phyloP scores from a whole-genome alignment of 2,797 vertebrate species.

The Lepus townsendii region DNA sequence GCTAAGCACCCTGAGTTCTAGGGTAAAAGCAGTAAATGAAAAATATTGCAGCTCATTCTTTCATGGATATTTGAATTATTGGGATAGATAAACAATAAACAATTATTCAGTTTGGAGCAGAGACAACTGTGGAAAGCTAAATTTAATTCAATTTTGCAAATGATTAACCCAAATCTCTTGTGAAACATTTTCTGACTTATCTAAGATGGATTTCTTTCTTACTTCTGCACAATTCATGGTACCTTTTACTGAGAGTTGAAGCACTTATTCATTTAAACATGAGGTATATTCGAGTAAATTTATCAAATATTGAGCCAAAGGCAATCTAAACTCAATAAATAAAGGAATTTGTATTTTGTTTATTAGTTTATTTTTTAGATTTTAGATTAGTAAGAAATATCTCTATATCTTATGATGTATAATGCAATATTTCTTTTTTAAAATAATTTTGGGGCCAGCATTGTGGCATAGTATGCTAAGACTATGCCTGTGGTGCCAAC shows the following conservation, averaged over 20 bases:
- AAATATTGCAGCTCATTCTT: background rate
- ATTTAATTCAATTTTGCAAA: conserved; percentile 40
- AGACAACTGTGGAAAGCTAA: background rate
- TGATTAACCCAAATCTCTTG: background rate
- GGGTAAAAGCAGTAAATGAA: background rate
- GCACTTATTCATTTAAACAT: background rate
- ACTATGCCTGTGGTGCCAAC: no score
- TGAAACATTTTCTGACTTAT: background rate
- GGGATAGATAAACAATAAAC: background rate
- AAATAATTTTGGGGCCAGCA: no score
- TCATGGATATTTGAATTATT: background rate
- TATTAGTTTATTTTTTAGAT: background rate
- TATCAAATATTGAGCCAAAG: background rate
- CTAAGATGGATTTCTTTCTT: background rate
- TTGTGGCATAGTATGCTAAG: no score
- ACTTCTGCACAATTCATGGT: background rate
- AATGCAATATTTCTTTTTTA: no score
- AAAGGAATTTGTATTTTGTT: background rate
- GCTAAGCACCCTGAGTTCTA: background rate
- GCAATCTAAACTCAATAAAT: background rate
- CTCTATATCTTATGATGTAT: no score
- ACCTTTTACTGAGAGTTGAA: background rate
- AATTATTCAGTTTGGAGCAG: background rate
- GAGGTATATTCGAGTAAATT: background rate
- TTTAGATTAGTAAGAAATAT: no score